Base-by-base conservation (phyloP, 2,797 vertebrate species). In the Mormyrus hasselquistii region DNA sequence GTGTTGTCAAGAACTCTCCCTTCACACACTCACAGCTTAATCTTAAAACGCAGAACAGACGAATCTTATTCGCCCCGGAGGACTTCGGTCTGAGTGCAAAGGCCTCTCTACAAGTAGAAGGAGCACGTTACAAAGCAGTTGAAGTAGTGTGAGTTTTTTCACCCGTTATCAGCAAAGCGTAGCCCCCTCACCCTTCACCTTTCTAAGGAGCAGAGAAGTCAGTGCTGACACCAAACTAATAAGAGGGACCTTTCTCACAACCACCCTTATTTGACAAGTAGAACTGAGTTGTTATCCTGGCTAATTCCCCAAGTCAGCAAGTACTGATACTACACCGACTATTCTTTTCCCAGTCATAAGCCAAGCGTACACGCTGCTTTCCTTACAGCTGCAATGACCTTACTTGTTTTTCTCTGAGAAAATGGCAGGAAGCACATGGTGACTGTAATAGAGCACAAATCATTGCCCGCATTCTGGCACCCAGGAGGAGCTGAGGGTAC, bases 401-500 rank as follows among this genome's bases (percentile, higher is more conserved):
- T 88, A 9, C 86, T 49, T 50, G 49, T 29, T 73, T 76, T 89
- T 44, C 82, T 69, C 55, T 57, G 88, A 91, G 90, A 90, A 92
- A 93, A 93, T 92, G 87, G 89, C 90, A 92, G 90, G 91, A 91
- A 91, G 91, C 88, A 91, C 91, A 92, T 91, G 93, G 90, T 88
- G 89, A 57, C 44, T 87, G 49, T 90, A 88, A 91, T 88, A 49
- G 62, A 87, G 82, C 55, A 88, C 34, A 89, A 88, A 90, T 88
- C 84, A 90, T 65, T 89, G 50, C 89, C 53, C 62, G 44, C 89
- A 83, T 53, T 41, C 34, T 55, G 65, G 50, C 50, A 50, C 86
- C 89, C 83, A 44, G 79, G 79, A 89, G 44, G 59, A 47, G 14
- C 53, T 73, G 49, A 73, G 44, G 85, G 55, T 87, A 19, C 62